phyloP scores from a whole-genome alignment of 2,888 invertebrate genomes.

The Lepidonotus clava region DNA sequence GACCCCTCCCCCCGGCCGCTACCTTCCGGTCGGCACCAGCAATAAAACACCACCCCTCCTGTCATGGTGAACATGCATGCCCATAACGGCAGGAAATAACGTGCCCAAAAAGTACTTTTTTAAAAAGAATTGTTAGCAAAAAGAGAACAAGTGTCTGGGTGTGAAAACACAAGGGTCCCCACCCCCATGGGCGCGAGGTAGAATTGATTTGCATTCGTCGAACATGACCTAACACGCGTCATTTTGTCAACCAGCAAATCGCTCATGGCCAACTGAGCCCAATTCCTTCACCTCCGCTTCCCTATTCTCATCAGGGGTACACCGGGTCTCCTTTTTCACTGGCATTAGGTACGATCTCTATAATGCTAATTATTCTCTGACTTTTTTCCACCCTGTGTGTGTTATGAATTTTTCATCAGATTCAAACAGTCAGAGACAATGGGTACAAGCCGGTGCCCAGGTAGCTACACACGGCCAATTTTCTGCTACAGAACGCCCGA shows the following conservation, averaged over 20 bases:
- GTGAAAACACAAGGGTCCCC: neutral
- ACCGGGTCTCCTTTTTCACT: neutral
- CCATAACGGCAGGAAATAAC: neutral
- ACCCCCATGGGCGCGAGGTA: neutral
- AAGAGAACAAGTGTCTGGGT: conserved; percentile 15
- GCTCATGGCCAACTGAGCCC: conserved; percentile 10
- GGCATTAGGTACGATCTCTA: conserved; percentile 9
- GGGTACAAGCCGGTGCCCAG: neutral
- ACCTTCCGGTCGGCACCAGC: too few relatives aligned
- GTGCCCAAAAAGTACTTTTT: neutral
- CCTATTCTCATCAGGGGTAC: neutral
- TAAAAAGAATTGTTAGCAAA: too few relatives aligned
- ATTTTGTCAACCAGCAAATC: conserved; percentile 28
- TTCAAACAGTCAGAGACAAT: conserved; percentile 1
- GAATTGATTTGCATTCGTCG: conserved; percentile 7
- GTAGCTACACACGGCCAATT: conserved; percentile 32
- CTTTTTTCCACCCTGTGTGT: neutral
- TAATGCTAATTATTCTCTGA: conserved; percentile 8
- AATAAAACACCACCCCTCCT: too few relatives aligned
- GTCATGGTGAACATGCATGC: too few relatives aligned
- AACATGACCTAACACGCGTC: neutral
- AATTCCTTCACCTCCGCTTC: neutral
- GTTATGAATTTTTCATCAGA: conserved; percentile 39
- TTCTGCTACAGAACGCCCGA: conserved; percentile 25
- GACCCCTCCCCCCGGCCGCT: neutral